Conservation (phyloP, 2,113 vertebrate genomes). For the Eleginops maclovinus region DNA sequence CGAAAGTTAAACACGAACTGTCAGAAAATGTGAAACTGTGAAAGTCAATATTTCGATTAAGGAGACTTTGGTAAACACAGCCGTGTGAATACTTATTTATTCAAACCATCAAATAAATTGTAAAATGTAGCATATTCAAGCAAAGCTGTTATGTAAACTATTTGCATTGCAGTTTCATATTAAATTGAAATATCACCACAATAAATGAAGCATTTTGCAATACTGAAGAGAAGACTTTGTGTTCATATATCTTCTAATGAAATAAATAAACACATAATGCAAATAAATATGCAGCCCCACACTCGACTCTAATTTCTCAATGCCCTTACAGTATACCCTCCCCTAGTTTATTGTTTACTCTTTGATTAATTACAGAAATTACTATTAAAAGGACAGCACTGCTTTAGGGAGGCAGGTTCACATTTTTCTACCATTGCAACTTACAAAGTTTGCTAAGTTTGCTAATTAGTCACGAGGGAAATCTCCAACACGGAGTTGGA, state of each 20-base stretch:
- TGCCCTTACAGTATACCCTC: conserved; percentile 25
- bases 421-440: conserved; percentile 34
- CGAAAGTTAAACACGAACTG: not conserved
- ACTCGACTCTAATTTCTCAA: conserved; percentile 4
- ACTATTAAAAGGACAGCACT: conserved; percentile 33
- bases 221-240: not conserved
- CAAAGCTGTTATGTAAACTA: not conserved
- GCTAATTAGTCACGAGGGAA: conserved; percentile 73
- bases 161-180: not conserved
- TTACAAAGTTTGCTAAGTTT: conserved; percentile 61
- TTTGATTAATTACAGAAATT: conserved; percentile 60
- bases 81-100: not conserved
- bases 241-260: not conserved
- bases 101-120: not conserved
- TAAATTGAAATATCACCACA: not conserved
- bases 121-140: not conserved
- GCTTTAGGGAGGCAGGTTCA: conserved; percentile 33
- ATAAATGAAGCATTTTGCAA: not conserved
- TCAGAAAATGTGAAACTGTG: not conserved
- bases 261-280: not conserved
- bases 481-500: conserved; percentile 25
- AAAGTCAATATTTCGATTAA: not conserved
- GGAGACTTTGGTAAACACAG: not conserved
- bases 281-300: conserved; percentile 23
- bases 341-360: conserved; percentile 29